Base-by-base conservation (phyloP, 1,140 invertebrate genomes). In the Heterodera schachtii region DNA sequence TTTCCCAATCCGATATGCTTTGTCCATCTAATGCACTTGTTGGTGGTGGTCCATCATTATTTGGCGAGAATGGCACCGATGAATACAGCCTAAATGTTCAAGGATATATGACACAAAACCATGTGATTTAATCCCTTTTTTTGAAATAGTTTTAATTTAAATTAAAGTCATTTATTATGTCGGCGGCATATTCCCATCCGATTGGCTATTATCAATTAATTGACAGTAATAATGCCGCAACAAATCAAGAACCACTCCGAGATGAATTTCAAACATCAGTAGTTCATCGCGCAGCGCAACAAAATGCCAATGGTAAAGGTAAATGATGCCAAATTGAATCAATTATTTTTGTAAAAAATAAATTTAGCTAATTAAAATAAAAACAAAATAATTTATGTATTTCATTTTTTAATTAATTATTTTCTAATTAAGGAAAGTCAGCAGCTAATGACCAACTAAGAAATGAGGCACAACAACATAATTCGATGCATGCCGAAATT, bases 251-350 rank as follows among this genome's bases (percentile, higher is more conserved):
- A 13, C 11, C n/a, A 19, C 2, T 16, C 57, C 11, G 13, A 19
- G 57, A 64, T 5, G 13, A 64, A 64, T 19, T 64, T 19, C 3
- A 19, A 64, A 4, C 57, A 19, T 64, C 31, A 31, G 31, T 1
- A 31, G 1, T 64, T 64, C 11, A 64, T 19, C 57, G 57, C 19
- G 13, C 13, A 64, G 9, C 16, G 52, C 57, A 64, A 64, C 57
- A 64, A 64, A 64, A 64, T 64, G 57, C 57, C 57, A 64, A 64
- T 64, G 57, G 57, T 19, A 64, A 64, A 64, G 57, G 57, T 64
- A 3, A 8, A 31, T 31, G 31, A 31, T 31, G 31, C 31, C 31
- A 31, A 31, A 31, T 31, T 31, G 31, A 31, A 31, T 31, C 1
- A 31, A 31, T 31, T 31, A 31, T 31, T 31, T 31, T 31, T 31